These are phyloP conservation scores for Iphiclides podalirius DNA, from an alignment of 2,888 invertebrate genomes.

Conservation along the genomic window DNA sequence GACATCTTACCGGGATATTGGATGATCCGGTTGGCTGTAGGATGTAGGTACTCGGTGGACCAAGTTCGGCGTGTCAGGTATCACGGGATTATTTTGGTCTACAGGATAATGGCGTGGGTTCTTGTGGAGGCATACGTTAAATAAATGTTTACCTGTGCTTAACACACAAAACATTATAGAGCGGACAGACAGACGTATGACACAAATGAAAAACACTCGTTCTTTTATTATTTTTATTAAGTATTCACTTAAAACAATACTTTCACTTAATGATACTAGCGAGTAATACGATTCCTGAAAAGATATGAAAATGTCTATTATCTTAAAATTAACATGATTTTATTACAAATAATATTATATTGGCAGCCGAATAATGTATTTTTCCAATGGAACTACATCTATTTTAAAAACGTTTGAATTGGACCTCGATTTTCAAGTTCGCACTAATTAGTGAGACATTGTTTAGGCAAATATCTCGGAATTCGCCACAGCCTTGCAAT, in stretches of 20 bases:
- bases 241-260: conserved; percentile 71
- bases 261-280: conserved; percentile 76
- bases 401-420: conserved; percentile 71
- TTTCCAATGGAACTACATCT: conserved; percentile 55
- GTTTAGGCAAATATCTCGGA: conserved; percentile 41
- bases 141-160: conserved; percentile 30
- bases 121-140: conserved; percentile 65
- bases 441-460: conserved; percentile 54
- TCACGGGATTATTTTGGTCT: conserved; percentile 70
- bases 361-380: conserved; percentile 50
- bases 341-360: conserved; percentile 61
- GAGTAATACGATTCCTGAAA: conserved; percentile 72
- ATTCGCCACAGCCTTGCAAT: conserved; percentile 16
- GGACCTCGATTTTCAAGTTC: conserved; percentile 75
- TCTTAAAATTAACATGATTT: conserved; percentile 75
- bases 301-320: conserved; percentile 62
- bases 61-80: conserved; percentile 64
- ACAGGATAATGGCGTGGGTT: conserved; percentile 74
- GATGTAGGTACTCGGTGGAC: conserved; percentile 73
- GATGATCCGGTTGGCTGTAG: conserved; percentile 75
- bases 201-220: conserved; percentile 34
- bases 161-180: conserved; percentile 28
- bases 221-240: conserved; percentile 66
- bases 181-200: conserved; percentile 1
- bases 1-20: conserved; percentile 76